These are phyloP conservation scores for Poeciliopsis prolifica DNA, from an alignment of 2,113 vertebrate genomes.

Conservation along the genomic window DNA sequence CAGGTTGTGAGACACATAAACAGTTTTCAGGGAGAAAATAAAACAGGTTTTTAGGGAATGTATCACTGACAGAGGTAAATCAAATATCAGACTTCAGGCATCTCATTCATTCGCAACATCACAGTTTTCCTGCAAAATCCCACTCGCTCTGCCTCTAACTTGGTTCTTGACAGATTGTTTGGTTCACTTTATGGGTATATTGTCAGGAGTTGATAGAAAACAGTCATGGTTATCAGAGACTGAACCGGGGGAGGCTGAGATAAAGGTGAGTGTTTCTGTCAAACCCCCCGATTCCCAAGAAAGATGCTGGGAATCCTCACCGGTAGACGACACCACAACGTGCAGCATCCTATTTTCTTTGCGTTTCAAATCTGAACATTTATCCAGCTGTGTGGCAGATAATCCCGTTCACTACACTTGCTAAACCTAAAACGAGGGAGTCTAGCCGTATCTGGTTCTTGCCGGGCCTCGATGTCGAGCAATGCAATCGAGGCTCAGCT, in stretches of 20 bases:
- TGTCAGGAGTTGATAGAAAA: not conserved
- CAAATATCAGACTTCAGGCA: not conserved
- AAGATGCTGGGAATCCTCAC: not conserved
- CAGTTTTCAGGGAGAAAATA: not conserved
- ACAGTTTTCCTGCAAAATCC: not conserved
- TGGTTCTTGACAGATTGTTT: not conserved
- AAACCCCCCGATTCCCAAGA: not conserved
- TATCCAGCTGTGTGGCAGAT: not conserved
- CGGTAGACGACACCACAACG: not conserved
- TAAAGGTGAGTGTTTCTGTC: not conserved
- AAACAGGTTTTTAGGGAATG: not conserved
- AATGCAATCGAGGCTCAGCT: conserved; percentile 28
- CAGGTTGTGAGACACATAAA: not conserved
- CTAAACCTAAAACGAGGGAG: not conserved
- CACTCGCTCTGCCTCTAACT: not conserved
- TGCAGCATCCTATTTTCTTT: not conserved
- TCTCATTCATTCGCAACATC: not conserved
- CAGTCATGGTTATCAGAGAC: not conserved
- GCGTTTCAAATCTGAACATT: not conserved
- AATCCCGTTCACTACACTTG: not conserved
- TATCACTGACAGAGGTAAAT: not conserved
- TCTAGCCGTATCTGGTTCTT: not conserved
- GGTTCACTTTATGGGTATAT: not conserved
- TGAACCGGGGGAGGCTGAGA: not conserved
- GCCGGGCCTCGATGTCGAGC: not conserved